Percentiles rank a stretch among this genome's conserved stretches.
Conservation (phyloP, 1,140 invertebrate genomes). For the Colletes gigas region DNA sequence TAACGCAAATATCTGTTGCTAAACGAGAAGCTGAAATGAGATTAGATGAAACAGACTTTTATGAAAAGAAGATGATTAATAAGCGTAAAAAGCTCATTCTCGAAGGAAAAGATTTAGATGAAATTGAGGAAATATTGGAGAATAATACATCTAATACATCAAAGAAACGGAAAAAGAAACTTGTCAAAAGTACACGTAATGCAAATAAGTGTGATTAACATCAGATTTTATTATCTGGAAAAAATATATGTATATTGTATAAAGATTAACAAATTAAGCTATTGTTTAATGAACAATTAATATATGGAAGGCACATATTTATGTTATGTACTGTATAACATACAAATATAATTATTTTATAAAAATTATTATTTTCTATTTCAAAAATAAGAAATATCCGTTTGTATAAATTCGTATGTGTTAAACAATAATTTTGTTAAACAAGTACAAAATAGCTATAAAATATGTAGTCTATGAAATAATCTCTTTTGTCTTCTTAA, state of each 20-base stretch:
- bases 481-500: neutral
- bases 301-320: slow-evolving; percentile 8
- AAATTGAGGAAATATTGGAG: slow-evolving; percentile 81
- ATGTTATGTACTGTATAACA: neutral
- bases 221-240: slow-evolving; percentile 9
- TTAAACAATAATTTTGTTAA: neutral
- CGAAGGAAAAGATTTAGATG: slow-evolving; percentile 91
- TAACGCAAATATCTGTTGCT: slow-evolving; percentile 94
- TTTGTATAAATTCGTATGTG: neutral
- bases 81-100: slow-evolving; percentile 93
- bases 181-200: neutral
- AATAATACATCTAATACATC: slow-evolving; percentile 50
- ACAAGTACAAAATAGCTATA: neutral
- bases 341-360: neutral
- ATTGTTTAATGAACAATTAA: neutral
- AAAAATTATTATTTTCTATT: neutral
- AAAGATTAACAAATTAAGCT: neutral
- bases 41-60: slow-evolving; percentile 95
- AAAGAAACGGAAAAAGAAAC: slow-evolving; percentile 31
- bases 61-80: slow-evolving; percentile 93
- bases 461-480: slow-evolving; percentile 5
- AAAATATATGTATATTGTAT: slow-evolving; percentile 5
- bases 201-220: neutral
- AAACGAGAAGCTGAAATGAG: slow-evolving; percentile 95
- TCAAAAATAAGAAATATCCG: slow-evolving; percentile 22